phyloP scores from a whole-genome alignment of 2,113 vertebrate species.

The Microcebus jonahi region DNA sequence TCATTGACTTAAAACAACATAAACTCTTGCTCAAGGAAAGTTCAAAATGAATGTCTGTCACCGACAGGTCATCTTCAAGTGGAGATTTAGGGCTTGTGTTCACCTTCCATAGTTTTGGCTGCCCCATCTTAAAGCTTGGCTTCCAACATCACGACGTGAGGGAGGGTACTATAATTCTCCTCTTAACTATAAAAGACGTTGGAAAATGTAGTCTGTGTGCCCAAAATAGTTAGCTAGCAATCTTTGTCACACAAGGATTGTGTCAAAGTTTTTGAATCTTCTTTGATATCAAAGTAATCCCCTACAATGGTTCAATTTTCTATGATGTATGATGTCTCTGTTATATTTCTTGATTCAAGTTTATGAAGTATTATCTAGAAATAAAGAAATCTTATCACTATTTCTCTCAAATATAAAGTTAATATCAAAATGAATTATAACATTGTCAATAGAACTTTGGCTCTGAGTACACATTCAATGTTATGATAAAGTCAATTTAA shows the following conservation, averaged over 20 bases:
- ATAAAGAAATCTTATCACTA: not conserved
- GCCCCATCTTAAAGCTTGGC: not conserved
- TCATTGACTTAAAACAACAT: not conserved
- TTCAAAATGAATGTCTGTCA: not conserved
- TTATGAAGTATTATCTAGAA: not conserved
- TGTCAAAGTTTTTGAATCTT: not conserved
- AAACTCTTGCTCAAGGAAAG: not conserved
- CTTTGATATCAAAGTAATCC: not conserved
- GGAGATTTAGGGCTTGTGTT: not conserved
- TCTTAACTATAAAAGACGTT: not conserved
- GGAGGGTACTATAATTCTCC: no score
- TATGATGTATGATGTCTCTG: not conserved
- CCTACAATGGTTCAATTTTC: not conserved
- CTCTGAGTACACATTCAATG: not conserved
- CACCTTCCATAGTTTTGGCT: not conserved
- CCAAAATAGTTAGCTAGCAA: not conserved
- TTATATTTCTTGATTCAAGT: not conserved
- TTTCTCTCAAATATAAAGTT: not conserved
- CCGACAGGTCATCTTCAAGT: not conserved
- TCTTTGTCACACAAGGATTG: not conserved
- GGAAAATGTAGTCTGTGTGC: not conserved
- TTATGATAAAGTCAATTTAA: slow-evolving; percentile 20
- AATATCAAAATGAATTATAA: not conserved
- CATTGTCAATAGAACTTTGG: not conserved
- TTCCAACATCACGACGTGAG: accelerated